Evolutionary conservation across 1,140 invertebrate species (phyloP).

Genomic region (Drosophila cardini): DNA sequence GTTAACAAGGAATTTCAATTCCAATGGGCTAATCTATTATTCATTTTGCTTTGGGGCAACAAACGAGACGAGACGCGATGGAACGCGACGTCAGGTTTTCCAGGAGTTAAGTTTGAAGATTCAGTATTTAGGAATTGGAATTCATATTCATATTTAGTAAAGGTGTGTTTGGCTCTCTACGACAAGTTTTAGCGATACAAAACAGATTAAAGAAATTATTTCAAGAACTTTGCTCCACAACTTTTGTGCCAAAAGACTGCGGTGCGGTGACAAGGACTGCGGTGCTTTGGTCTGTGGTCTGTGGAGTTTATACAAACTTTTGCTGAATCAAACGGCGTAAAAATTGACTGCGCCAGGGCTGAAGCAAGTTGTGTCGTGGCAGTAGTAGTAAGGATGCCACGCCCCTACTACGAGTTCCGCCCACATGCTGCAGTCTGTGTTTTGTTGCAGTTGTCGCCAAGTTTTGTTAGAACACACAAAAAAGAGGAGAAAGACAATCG

Average conservation of each 20-base stretch:
- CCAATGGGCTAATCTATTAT: constrained; percentile 68
- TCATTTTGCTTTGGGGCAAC: constrained; percentile 38
- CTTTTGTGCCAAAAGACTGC: not conserved
- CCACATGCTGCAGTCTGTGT: constrained; percentile 46
- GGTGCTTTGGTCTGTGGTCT: not conserved
- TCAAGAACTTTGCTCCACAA: constrained; percentile 44
- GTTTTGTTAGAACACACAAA: constrained; percentile 34
- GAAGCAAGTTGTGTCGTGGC: constrained; percentile 43
- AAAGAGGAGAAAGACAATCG: constrained; percentile 60
- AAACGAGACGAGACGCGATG: too few relatives aligned
- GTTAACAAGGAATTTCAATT: constrained; percentile 69
- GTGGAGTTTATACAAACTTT: constrained; percentile 64
- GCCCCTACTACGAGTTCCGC: constrained; percentile 40
- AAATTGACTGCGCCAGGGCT: constrained; percentile 62
- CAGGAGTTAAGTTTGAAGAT: too few relatives aligned
- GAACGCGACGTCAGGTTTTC: constrained; percentile 9
- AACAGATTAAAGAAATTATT: constrained; percentile 63
- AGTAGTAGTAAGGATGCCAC: constrained; percentile 45
- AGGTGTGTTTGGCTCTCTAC: constrained; percentile 19
- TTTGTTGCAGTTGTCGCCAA: constrained; percentile 47
- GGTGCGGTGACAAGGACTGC: not conserved
- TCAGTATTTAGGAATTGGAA: constrained; percentile 29
- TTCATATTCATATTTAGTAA: constrained; percentile 44
- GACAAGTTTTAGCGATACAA: constrained; percentile 58
- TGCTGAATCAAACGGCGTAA: constrained; percentile 69